Evolutionary conservation across 1,140 invertebrate species (phyloP).

Genomic region (Zaprionus africanus): DNA sequence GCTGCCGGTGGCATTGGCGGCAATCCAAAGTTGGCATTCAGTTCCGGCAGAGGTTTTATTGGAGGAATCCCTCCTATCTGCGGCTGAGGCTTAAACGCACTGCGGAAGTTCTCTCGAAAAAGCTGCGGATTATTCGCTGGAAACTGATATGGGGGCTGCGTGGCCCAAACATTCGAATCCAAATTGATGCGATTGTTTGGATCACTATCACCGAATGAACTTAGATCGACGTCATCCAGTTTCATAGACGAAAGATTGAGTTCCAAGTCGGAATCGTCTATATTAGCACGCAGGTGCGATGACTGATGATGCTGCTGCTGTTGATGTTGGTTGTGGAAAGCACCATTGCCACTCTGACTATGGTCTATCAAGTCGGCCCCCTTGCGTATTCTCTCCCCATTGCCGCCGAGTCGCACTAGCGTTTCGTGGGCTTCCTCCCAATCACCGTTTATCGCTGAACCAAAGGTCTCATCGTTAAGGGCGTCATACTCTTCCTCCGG

Average conservation of each 20-base stretch:
- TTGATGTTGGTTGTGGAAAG: slow-evolving; percentile 26
- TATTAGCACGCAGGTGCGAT: slow-evolving; percentile 29
- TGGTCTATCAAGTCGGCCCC: slow-evolving; percentile 43
- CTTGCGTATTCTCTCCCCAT: slow-evolving; percentile 61
- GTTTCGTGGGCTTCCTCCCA: slow-evolving; percentile 87
- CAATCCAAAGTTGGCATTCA: slow-evolving; percentile 67
- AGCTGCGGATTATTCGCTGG: slow-evolving; percentile 53
- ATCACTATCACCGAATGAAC: slow-evolving; percentile 79
- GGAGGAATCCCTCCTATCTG: slow-evolving; percentile 8
- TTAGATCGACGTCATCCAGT: slow-evolving; percentile 85
- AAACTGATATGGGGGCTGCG: slow-evolving; percentile 28
- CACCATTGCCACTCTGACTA: slow-evolving; percentile 38
- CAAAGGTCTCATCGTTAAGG: slow-evolving; percentile 96
- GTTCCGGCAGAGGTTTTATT: slow-evolving; percentile 47
- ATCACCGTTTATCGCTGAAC: slow-evolving; percentile 88
- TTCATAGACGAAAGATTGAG: slow-evolving; percentile 86
- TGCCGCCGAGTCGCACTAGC: slow-evolving; percentile 75
- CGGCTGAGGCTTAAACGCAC: slow-evolving; percentile 65
- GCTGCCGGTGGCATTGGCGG: slow-evolving; percentile 44
- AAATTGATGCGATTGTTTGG: slow-evolving; percentile 65
- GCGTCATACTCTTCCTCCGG: slow-evolving; percentile 95
- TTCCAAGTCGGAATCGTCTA: slow-evolving; percentile 75
- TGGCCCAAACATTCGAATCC: slow-evolving; percentile 85
- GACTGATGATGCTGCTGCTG: background rate
- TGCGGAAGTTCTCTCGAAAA: slow-evolving; percentile 66